phyloP scores from a whole-genome alignment of 2,888 invertebrate genomes.

The Chloroclystis v-ata region DNA sequence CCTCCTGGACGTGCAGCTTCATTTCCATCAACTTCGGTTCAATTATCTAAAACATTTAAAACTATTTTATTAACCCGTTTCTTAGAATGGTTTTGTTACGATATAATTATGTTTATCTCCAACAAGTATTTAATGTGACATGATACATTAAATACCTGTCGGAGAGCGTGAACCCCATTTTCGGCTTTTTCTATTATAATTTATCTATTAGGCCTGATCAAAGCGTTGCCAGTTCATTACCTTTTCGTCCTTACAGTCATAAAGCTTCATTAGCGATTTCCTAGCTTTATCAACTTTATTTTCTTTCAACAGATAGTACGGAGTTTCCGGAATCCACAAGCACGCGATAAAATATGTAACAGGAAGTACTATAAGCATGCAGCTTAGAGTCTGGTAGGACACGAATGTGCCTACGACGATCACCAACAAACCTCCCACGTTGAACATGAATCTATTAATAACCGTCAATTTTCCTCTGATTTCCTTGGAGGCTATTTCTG shows the following conservation, averaged over 20 bases:
- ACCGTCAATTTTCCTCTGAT: constrained; percentile 54
- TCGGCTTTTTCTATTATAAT: too few species aligned
- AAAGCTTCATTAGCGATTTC: constrained; percentile 50
- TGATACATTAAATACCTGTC: too few species aligned
- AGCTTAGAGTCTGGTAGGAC: constrained; percentile 53
- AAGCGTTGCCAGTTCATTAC: constrained; percentile 24
- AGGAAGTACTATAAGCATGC: constrained; percentile 60
- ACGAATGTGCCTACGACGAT: constrained; percentile 55
- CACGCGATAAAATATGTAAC: constrained; percentile 62
- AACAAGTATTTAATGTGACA: too few species aligned
- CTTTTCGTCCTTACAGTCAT: constrained; percentile 45
- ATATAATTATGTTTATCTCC: too few species aligned
- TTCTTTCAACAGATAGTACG: constrained; percentile 74
- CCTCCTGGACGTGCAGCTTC: constrained; percentile 57
- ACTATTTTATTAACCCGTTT: too few species aligned
- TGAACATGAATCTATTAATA: constrained; percentile 48
- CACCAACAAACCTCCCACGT: constrained; percentile 55
- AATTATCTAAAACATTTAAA: constrained; percentile 36
- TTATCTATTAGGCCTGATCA: too few species aligned
- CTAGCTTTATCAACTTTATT: constrained; percentile 59
- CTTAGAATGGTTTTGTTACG: too few species aligned
- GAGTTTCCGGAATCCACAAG: constrained; percentile 77
- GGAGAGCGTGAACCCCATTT: too few species aligned
- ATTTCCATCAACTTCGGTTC: constrained; percentile 43
- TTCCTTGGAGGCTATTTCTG: constrained; percentile 63